phyloP scores from a whole-genome alignment of 2,888 invertebrate genomes.

The Himalopsyche anomala region DNA sequence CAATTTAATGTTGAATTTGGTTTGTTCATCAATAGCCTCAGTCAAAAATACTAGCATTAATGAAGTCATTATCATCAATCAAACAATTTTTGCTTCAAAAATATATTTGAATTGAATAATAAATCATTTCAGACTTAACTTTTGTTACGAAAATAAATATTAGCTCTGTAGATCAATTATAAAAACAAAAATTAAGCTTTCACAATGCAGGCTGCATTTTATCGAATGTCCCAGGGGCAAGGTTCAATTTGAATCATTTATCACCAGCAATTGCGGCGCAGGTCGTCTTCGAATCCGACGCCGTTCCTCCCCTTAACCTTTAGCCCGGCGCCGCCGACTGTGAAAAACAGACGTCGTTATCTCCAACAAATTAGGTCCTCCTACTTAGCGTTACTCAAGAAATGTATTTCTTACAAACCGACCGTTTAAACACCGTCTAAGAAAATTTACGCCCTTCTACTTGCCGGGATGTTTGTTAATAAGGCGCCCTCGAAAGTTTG shows the following conservation, averaged over 20 bases:
- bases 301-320: conserved; percentile 45
- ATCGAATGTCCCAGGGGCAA: neutral
- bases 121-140: too few relatives aligned
- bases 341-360: conserved; percentile 61
- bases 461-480: conserved; percentile 31
- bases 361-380: conserved; percentile 60
- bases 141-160: too few relatives aligned
- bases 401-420: conserved; percentile 45
- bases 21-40: too few relatives aligned
- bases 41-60: too few relatives aligned
- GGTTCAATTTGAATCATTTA: conserved; percentile 19
- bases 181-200: neutral
- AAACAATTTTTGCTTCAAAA: too few relatives aligned
- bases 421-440: conserved; percentile 28
- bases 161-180: too few relatives aligned
- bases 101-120: too few relatives aligned
- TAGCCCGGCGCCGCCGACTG: conserved; percentile 45
- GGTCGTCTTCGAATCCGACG: conserved; percentile 42
- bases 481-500: conserved; percentile 36
- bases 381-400: conserved; percentile 42
- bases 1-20: too few relatives aligned
- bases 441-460: conserved; percentile 32
- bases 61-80: too few relatives aligned
- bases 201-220: neutral
- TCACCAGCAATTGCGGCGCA: neutral